phyloP scores from a whole-genome alignment of 2,797 vertebrate species.

The Capromys pilorides region DNA sequence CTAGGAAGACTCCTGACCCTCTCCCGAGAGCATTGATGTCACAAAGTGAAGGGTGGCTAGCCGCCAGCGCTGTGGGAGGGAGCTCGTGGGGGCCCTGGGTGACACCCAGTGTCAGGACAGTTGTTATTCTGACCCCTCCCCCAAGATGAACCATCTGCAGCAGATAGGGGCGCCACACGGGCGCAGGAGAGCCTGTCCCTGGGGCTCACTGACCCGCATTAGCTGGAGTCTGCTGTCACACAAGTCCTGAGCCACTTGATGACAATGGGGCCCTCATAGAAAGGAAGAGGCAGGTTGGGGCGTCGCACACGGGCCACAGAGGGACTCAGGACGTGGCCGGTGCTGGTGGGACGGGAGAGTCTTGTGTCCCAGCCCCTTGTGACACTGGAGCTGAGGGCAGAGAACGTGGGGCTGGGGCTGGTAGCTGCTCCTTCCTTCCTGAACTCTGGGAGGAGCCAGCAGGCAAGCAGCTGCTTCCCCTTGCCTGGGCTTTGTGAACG shows the following conservation, averaged over 20 bases:
- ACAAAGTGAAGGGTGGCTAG: not conserved
- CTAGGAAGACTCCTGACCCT: not conserved
- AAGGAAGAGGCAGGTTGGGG: not conserved
- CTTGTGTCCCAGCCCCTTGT: rapidly evolving
- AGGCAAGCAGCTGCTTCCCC: not conserved
- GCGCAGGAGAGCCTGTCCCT: not conserved
- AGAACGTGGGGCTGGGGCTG: not conserved
- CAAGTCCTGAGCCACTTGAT: not conserved
- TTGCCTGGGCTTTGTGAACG: not conserved
- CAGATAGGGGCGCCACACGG: not conserved
- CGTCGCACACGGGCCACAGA: not conserved
- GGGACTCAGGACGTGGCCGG: not conserved
- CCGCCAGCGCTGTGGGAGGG: not conserved
- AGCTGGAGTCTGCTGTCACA: not conserved
- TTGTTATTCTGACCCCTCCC: not conserved
- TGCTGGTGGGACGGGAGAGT: not conserved
- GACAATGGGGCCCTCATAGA: not conserved
- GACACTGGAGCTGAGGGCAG: not conserved
- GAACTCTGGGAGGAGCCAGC: not conserved
- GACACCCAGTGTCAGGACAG: not conserved
- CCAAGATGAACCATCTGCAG: not conserved
- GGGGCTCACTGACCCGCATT: not conserved
- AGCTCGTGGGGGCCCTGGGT: not conserved
- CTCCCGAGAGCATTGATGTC: not conserved
- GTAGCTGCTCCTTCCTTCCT: not conserved